Evolutionary conservation across 1,140 invertebrate species (phyloP).

Genomic region (Tetragonula clypearis): DNA sequence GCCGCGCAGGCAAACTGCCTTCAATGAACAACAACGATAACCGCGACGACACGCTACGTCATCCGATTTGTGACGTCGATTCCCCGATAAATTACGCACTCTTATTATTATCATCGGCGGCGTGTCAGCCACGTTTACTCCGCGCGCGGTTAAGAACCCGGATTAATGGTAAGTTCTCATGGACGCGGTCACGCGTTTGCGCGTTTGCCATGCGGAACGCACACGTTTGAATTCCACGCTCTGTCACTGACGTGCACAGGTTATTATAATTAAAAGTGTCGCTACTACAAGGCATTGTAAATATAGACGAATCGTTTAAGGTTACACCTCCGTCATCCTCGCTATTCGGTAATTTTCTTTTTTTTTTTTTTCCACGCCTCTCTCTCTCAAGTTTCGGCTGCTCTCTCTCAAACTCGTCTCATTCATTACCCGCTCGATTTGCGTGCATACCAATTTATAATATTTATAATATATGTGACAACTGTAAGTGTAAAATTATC

Average conservation of each 20-base stretch:
- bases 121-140: constrained; percentile 59
- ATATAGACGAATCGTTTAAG: constrained; percentile 29
- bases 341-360: neutral
- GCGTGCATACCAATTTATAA: no score
- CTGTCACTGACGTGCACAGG: constrained; percentile 39
- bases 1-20: constrained; percentile 18
- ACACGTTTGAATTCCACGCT: constrained; percentile 55
- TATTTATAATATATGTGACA: neutral
- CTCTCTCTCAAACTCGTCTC: neutral
- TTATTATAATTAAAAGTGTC: constrained; percentile 40
- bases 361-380: neutral
- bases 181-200: constrained; percentile 66
- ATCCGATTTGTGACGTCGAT: constrained; percentile 55
- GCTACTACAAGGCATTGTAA: constrained; percentile 11
- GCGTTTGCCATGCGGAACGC: constrained; percentile 56
- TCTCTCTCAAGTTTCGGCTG: neutral
- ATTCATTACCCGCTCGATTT: neutral
- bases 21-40: constrained; percentile 56
- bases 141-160: constrained; percentile 66
- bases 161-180: constrained; percentile 72
- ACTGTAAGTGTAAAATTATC: neutral
- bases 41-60: constrained; percentile 61
- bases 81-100: constrained; percentile 62
- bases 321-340: neutral
- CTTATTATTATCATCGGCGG: constrained; percentile 55